A percentile compares a stretch with the other conserved stretches of the same genome.
These are phyloP conservation scores for Rotaria macrura DNA, from an alignment of 2,888 invertebrate genomes.

Conservation along the genomic window DNA sequence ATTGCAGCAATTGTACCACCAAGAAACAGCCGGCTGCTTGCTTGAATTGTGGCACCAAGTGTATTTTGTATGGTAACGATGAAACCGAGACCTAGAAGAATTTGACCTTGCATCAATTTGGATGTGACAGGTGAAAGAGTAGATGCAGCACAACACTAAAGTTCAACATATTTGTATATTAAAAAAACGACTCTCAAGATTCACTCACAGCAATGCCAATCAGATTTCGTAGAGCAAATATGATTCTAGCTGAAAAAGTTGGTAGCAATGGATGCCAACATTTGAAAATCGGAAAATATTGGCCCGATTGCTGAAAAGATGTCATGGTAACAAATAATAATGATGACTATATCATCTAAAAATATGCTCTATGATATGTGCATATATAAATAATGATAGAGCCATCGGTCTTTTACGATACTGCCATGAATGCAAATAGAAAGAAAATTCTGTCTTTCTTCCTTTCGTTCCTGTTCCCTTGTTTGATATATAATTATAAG, in stretches of 20 bases:
- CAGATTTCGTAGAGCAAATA: not conserved
- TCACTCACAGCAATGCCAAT: not conserved
- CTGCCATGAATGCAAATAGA: not conserved
- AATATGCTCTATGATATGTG: not conserved
- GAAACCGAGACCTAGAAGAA: not conserved
- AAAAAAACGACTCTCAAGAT: too few species aligned
- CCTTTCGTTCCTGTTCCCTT: not conserved
- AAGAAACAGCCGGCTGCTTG: not conserved
- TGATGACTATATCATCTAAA: not conserved
- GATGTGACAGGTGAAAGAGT: not conserved
- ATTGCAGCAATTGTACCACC: not conserved
- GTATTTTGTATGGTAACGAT: not conserved
- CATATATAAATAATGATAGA: not conserved
- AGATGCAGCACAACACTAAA: not conserved
- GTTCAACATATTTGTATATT: too few species aligned
- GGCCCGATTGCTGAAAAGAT: not conserved
- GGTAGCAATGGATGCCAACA: slow-evolving; percentile 5
- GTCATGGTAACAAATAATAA: not conserved
- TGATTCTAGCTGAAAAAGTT: not conserved
- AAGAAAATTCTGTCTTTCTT: not conserved
- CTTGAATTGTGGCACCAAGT: not conserved
- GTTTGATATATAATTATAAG: not conserved
- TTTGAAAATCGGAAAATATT: not conserved
- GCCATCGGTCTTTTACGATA: too few species aligned
- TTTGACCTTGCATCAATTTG: not conserved